A percentile compares a stretch with the other conserved stretches of the same genome.
These are phyloP conservation scores for Ceyx margarethae DNA, from an alignment of 2,113 vertebrate genomes.

Conservation along the genomic window DNA sequence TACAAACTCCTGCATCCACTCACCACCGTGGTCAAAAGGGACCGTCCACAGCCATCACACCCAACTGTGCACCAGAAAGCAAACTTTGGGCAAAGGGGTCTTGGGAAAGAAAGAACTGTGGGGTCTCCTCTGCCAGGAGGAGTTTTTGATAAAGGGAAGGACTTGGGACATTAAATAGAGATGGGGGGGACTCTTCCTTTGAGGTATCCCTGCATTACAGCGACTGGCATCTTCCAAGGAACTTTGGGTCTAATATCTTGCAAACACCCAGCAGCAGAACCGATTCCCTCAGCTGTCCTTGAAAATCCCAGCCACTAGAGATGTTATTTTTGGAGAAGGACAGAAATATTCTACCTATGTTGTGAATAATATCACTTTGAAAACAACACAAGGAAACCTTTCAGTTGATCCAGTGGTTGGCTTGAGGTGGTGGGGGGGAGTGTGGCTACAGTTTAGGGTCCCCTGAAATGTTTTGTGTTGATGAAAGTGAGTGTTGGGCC, in stretches of 20 bases:
- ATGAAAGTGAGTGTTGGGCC: neutral
- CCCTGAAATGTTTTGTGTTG: neutral
- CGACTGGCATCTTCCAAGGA: neutral
- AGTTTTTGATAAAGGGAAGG: neutral
- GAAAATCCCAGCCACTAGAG: neutral
- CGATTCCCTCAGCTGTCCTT: neutral
- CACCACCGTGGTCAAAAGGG: accelerated
- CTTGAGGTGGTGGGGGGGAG: neutral
- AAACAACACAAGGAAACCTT: neutral
- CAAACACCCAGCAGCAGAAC: neutral
- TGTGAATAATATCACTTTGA: neutral
- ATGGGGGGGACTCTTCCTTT: neutral
- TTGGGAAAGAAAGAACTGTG: neutral
- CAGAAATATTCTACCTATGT: neutral
- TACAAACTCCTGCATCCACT: neutral
- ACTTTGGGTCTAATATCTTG: neutral
- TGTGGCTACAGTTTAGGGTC: neutral
- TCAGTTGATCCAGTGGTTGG: neutral
- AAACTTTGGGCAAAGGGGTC: neutral
- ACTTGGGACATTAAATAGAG: neutral
- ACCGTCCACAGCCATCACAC: neutral
- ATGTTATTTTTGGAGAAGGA: neutral
- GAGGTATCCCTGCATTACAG: accelerated
- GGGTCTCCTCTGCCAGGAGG: neutral
- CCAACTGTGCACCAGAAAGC: neutral